These are phyloP conservation scores for Cistogaster globosa DNA, from an alignment of 2,888 invertebrate species.

Conservation along the genomic window DNA sequence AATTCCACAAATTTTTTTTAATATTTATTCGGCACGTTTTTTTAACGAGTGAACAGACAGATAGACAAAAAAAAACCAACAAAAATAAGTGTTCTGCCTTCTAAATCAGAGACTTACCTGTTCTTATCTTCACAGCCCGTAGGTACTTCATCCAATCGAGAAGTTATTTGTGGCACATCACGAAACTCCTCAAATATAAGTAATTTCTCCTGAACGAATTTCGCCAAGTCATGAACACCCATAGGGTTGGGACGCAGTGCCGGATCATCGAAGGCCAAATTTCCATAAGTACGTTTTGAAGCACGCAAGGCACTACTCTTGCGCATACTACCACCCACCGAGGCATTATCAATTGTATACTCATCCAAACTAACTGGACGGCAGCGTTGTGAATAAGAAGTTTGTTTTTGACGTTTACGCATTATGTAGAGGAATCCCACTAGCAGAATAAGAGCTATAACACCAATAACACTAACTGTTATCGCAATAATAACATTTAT, in stretches of 20 bases:
- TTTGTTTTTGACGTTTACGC: constrained; percentile 90
- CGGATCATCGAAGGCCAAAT: constrained; percentile 95
- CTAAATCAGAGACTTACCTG: constrained; percentile 81
- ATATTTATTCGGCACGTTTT: too few species aligned
- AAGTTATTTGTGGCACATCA: constrained; percentile 90
- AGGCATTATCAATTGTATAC: constrained; percentile 94
- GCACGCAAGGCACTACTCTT: constrained; percentile 89
- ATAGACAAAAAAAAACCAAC: too few species aligned
- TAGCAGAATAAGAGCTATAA: constrained; percentile 89
- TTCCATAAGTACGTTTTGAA: constrained; percentile 94
- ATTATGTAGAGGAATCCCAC: constrained; percentile 90
- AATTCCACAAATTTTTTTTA: too few species aligned
- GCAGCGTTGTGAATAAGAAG: constrained; percentile 93
- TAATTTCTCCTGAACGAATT: constrained; percentile 88
- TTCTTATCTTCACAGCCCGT: constrained; percentile 95
- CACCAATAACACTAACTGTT: constrained; percentile 91
- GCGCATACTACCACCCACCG: constrained; percentile 90
- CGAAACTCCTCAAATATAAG: constrained; percentile 92
- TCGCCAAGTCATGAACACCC: constrained; percentile 90
- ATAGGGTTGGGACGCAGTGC: constrained; percentile 88
- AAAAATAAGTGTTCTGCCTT: too few species aligned
- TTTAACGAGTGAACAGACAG: too few species aligned
- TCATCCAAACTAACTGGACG: constrained; percentile 94
- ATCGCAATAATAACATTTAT: constrained; percentile 91
- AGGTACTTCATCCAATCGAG: constrained; percentile 92